Conservation (phyloP, 2,113 vertebrate species). For the Platysternon megacephalum region DNA sequence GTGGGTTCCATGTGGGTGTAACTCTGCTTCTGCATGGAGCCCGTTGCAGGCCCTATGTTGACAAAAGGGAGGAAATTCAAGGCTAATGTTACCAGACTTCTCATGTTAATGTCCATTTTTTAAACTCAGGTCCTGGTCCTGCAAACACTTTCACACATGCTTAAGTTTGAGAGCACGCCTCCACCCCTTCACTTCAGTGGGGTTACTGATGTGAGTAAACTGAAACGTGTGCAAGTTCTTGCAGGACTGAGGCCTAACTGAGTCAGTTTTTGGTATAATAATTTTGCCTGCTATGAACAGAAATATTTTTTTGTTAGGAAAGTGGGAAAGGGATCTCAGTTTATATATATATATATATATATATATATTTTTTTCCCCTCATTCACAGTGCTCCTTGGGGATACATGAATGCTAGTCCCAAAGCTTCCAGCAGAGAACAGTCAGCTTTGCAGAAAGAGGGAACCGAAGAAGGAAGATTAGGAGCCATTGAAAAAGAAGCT, state of each 20-base stretch:
- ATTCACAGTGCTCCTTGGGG: slow-evolving; percentile 22
- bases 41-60: neutral
- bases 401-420: slow-evolving; percentile 69
- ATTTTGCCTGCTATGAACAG: too few relatives aligned
- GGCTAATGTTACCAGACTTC: neutral
- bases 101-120: neutral
- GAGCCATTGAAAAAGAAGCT: slow-evolving; percentile 72
- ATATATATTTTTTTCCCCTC: too few relatives aligned
- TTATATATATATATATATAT: too few relatives aligned
- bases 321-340: too few relatives aligned
- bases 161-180: neutral
- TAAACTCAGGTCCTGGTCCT: neutral
- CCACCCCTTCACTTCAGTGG: neutral
- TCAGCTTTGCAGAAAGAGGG: neutral
- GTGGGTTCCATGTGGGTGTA: too few relatives aligned
- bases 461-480: slow-evolving; percentile 49
- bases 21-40: neutral
- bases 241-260: neutral
- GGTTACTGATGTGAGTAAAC: neutral
- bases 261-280: neutral
- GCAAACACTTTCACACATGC: neutral
- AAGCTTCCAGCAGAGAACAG: neutral
- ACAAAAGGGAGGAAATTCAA: neutral
- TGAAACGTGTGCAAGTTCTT: neutral
- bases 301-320: neutral